Conservation (phyloP, 92 coral and sea anemone genomes). For the Palythoa grandiflora region DNA sequence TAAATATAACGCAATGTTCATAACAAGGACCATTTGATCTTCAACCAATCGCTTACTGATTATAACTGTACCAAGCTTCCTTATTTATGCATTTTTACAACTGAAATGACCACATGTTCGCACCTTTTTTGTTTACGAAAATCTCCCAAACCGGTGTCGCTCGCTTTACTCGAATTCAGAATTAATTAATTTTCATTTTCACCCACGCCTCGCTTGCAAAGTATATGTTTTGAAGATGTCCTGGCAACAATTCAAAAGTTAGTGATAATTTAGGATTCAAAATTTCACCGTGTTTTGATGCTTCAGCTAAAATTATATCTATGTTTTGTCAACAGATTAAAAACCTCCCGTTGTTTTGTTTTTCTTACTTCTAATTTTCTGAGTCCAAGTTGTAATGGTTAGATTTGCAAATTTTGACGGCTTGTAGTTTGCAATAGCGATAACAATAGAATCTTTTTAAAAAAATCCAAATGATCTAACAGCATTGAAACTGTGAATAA, state of each 20-base stretch:
- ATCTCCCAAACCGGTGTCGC: not conserved
- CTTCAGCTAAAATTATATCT: not conserved
- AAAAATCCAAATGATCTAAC: no score
- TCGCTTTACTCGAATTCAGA: not conserved
- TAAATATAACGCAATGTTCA: not conserved
- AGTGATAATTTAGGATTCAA: no score
- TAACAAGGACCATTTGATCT: not conserved
- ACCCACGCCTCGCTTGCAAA: no score
- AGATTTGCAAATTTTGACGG: no score
- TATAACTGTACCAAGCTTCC: not conserved
- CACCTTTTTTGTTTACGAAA: not conserved
- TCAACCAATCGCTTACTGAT: not conserved
- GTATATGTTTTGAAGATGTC: no score
- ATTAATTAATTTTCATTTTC: not conserved
- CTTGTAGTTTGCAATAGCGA: no score
- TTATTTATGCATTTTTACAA: not conserved
- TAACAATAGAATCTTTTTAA: no score
- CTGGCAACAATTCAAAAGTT: no score
- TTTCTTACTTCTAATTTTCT: no score
- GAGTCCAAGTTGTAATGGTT: not conserved
- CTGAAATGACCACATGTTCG: not conserved
- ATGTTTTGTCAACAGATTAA: not conserved
- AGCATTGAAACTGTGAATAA: no score
- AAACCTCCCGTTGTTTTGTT: not conserved
- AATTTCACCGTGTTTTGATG: not conserved